phyloP scores from a whole-genome alignment of 2,113 vertebrate genomes.

The Formicarius rufipectus region DNA sequence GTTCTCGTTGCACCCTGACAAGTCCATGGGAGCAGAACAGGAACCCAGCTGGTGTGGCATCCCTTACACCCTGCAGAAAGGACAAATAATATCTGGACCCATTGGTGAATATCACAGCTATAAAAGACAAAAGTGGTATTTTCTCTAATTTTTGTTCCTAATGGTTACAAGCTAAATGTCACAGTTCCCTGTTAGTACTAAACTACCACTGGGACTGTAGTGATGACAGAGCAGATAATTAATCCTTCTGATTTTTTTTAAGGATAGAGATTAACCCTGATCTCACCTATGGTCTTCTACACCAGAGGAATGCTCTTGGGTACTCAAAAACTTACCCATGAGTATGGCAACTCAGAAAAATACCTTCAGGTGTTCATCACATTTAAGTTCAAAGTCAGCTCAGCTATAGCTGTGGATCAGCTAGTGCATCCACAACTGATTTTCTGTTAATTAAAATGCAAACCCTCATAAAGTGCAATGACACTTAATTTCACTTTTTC shows the following conservation, averaged over 20 bases:
- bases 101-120: background rate
- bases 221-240: background rate
- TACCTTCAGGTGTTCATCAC: background rate
- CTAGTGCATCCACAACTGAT: background rate
- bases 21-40: accelerated
- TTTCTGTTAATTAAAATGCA: constrained; percentile 22
- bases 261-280: background rate
- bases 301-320: background rate
- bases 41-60: background rate
- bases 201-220: background rate
- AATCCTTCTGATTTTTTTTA: background rate
- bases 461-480: background rate
- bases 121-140: background rate
- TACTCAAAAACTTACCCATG: background rate
- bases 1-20: accelerated
- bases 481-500: background rate
- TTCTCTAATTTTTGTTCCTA: background rate
- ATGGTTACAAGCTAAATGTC: background rate
- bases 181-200: background rate
- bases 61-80: background rate
- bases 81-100: background rate
- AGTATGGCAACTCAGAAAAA: background rate
- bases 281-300: background rate
- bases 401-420: background rate
- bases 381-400: background rate